These are phyloP conservation scores for Melanostigma gelatinosum DNA, from an alignment of 2,113 vertebrate genomes.

Conservation along the genomic window DNA sequence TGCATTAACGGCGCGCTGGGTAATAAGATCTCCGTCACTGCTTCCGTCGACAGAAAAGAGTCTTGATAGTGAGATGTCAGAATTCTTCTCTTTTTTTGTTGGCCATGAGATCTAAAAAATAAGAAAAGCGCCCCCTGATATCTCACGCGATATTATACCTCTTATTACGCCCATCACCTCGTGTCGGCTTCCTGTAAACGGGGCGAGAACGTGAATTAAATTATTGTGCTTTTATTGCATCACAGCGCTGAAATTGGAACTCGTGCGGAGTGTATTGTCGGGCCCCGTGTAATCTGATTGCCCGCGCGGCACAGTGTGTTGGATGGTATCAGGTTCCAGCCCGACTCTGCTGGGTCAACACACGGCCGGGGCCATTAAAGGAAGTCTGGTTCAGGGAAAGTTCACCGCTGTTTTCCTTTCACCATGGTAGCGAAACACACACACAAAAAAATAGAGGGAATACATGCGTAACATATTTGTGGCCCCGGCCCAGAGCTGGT, in stretches of 20 bases:
- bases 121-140: conserved; percentile 41
- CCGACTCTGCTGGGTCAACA: conserved; percentile 92
- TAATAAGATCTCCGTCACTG: conserved; percentile 80
- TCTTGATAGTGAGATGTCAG: conserved; percentile 73
- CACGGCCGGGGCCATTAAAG: conserved; percentile 93
- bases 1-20: conserved; percentile 77
- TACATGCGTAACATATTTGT: conserved; percentile 89
- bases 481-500: conserved; percentile 82
- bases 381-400: conserved; percentile 99
- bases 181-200: conserved; percentile 84
- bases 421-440: conserved; percentile 89
- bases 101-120: conserved; percentile 54
- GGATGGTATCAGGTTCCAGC: conserved; percentile 95
- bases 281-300: conserved; percentile 93
- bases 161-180: conserved; percentile 71
- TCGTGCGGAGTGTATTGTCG: conserved; percentile 89
- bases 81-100: conserved; percentile 38
- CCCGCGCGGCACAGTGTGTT: conserved; percentile 91
- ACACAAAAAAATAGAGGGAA: conserved; percentile 63
- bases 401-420: conserved; percentile 98
- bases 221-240: conserved; percentile 89
- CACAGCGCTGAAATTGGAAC: conserved; percentile 90
- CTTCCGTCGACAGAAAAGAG: conserved; percentile 69
- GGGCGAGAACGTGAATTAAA: conserved; percentile 88
- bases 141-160: conserved; percentile 70